A percentile compares a stretch with the other conserved stretches of the same genome.
These are phyloP conservation scores for Serranus cabrilla DNA, from an alignment of 2,797 vertebrate species.

Conservation along the genomic window DNA sequence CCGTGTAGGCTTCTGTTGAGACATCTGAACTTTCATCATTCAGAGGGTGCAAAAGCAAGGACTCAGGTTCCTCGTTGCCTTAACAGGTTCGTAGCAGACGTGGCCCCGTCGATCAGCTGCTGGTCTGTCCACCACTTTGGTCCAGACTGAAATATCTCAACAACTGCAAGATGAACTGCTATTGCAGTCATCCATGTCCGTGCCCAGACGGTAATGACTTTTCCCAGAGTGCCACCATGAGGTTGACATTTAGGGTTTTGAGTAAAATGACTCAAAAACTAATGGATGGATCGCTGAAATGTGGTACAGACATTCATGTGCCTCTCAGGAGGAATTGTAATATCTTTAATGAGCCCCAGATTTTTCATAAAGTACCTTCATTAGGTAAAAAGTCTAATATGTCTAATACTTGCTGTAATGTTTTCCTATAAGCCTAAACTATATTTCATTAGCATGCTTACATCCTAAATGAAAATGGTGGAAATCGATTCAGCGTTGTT, in stretches of 20 bases:
- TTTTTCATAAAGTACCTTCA: neutral
- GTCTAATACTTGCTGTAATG: neutral
- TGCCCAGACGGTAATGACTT: neutral
- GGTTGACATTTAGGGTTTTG: neutral
- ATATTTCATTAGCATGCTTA: neutral
- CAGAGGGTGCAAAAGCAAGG: conserved; percentile 27
- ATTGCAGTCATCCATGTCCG: too few relatives aligned
- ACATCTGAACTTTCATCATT: conserved; percentile 35
- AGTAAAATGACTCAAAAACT: neutral
- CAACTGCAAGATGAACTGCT: neutral
- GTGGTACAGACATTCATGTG: neutral
- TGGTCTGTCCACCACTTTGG: neutral
- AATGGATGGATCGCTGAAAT: neutral
- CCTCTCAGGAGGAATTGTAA: neutral
- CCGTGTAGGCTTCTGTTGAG: conserved; percentile 33
- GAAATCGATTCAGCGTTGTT: neutral
- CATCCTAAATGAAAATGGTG: neutral
- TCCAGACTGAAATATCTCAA: neutral
- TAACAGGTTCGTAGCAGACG: neutral
- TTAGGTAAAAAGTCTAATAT: neutral
- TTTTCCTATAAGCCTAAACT: neutral
- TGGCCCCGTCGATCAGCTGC: neutral
- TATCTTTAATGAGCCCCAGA: neutral
- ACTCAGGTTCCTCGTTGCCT: neutral
- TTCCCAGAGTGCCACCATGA: neutral